Percentiles rank a stretch among this genome's conserved stretches.
These are phyloP conservation scores for Aplidium turbinatum DNA, from an alignment of 23 tunicate genomes.

Conservation along the genomic window DNA sequence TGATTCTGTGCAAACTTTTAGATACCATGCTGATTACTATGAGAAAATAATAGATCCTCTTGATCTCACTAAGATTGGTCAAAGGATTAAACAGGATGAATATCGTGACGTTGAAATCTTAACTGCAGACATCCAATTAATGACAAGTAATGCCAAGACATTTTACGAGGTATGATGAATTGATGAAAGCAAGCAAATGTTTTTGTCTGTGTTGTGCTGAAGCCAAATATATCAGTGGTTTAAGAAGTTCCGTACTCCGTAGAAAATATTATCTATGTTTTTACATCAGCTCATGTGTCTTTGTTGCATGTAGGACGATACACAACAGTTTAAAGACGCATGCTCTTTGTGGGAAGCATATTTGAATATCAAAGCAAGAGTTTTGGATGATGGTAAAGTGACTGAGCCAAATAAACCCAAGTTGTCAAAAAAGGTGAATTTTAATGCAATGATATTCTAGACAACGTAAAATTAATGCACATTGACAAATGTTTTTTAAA, in stretches of 20 bases:
- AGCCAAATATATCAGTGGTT: no score
- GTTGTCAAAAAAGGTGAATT: slow-evolving; percentile 45
- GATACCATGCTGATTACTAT: slow-evolving; percentile 84
- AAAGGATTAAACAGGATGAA: slow-evolving; percentile 76
- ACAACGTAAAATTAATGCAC: no score
- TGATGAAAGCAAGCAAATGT: no score
- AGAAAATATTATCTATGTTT: not conserved
- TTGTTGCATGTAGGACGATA: slow-evolving; percentile 43
- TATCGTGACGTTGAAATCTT: slow-evolving; percentile 88
- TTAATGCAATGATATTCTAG: no score
- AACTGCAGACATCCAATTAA: slow-evolving; percentile 82
- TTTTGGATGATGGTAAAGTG: slow-evolving; percentile 27
- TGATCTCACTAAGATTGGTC: slow-evolving; percentile 75
- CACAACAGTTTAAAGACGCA: slow-evolving; percentile 72
- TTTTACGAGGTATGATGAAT: slow-evolving; percentile 63
- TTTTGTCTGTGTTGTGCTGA: no score
- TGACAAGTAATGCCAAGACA: slow-evolving; percentile 92
- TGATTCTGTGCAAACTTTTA: slow-evolving; percentile 17
- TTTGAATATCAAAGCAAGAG: slow-evolving; percentile 52
- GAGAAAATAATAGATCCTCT: slow-evolving; percentile 82
- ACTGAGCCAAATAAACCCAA: slow-evolving; percentile 19
- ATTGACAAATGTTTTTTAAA: no score
- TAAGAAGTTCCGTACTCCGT: no score
- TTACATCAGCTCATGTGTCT: not conserved
- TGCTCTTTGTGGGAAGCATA: slow-evolving; percentile 69